Evolutionary conservation across 1,140 invertebrate genomes (phyloP).

Genomic region (Bombus confusus): DNA sequence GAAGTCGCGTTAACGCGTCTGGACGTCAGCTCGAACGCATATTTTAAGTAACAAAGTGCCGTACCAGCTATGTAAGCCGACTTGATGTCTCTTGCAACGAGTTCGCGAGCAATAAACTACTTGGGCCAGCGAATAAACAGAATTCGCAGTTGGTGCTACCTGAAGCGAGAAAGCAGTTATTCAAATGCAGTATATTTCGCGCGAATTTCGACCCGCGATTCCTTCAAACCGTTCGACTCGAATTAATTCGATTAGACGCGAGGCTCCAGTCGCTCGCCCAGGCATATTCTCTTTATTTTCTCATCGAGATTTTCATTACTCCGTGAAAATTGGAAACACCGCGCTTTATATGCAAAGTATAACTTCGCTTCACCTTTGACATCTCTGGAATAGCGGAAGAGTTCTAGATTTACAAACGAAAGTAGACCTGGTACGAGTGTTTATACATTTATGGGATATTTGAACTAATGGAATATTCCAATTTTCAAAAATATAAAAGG

Average conservation of each 20-base stretch:
- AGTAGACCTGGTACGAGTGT: too few relatives aligned
- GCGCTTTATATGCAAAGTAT: too few relatives aligned
- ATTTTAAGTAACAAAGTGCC: conserved; percentile 25
- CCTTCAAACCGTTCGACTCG: not conserved
- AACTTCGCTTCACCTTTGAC: fast-evolving
- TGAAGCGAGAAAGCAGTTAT: conserved; percentile 33
- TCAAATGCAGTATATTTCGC: conserved; percentile 20
- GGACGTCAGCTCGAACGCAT: not conserved
- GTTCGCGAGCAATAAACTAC: conserved; percentile 38
- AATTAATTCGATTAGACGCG: not conserved
- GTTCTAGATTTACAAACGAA: too few relatives aligned
- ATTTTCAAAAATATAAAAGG: too few relatives aligned
- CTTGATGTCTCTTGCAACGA: conserved; percentile 28
- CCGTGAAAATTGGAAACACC: not conserved
- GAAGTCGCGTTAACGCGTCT: not conserved
- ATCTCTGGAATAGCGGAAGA: too few relatives aligned
- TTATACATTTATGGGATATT: too few relatives aligned
- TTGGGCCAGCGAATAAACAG: conserved; percentile 14
- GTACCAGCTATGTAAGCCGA: not conserved
- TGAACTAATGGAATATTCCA: too few relatives aligned
- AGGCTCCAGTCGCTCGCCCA: not conserved
- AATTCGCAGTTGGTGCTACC: conserved; percentile 21
- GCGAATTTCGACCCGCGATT: not conserved
- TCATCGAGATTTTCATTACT: not conserved
- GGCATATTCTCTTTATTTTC: not conserved